Conservation (phyloP, 2,888 invertebrate genomes). For the Trichopoda pennipes region DNA sequence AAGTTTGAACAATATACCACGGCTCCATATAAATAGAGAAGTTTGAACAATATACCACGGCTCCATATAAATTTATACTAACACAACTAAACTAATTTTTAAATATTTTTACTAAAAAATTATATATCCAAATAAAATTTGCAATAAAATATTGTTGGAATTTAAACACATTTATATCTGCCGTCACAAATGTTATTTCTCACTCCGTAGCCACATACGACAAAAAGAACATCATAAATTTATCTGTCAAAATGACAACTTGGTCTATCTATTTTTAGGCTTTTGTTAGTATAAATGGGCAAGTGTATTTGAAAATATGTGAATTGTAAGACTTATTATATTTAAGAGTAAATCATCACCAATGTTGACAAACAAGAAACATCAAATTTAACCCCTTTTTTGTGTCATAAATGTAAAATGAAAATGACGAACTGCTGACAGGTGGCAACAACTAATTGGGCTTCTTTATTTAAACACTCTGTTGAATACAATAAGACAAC, state of each 20-base stretch:
- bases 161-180: background rate
- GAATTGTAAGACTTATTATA: slow-evolving; percentile 41
- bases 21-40: too few relatives aligned
- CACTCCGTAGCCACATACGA: slow-evolving; percentile 13
- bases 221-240: slow-evolving; percentile 58
- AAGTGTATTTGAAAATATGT: slow-evolving; percentile 39
- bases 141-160: background rate
- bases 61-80: too few relatives aligned
- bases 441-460: slow-evolving; percentile 81
- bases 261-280: slow-evolving; percentile 52
- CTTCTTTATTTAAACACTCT: slow-evolving; percentile 78
- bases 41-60: too few relatives aligned
- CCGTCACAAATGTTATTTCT: background rate
- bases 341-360: slow-evolving; percentile 32
- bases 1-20: too few relatives aligned
- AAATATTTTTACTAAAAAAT: too few relatives aligned
- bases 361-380: slow-evolving; percentile 59
- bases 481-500: slow-evolving; percentile 34
- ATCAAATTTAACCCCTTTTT: slow-evolving; percentile 62
- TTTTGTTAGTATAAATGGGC: slow-evolving; percentile 22
- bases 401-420: slow-evolving; percentile 64
- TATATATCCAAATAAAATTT: too few relatives aligned
- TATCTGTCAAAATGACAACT: slow-evolving; percentile 63
- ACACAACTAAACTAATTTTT: too few relatives aligned
- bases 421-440: slow-evolving; percentile 81